Evolutionary conservation across 2,888 invertebrate genomes (phyloP).

Genomic region (Cybosia mesomella): DNA sequence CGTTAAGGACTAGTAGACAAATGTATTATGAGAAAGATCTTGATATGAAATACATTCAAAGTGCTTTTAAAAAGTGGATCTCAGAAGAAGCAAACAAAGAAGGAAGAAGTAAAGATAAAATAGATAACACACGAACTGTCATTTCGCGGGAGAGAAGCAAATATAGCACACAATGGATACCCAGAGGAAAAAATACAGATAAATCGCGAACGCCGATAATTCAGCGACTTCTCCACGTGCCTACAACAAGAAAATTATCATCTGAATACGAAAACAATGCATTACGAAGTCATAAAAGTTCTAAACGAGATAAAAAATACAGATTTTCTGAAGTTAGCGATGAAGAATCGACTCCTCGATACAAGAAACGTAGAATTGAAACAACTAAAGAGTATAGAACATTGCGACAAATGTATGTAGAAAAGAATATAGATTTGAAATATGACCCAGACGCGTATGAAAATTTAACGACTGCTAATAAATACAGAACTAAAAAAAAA

Average conservation of each 20-base stretch:
- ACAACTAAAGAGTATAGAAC: neutral
- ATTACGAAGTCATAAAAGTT: neutral
- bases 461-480: neutral
- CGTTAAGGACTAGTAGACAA: neutral
- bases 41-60: neutral
- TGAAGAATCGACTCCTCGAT: neutral
- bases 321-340: neutral
- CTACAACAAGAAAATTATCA: neutral
- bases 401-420: conserved; percentile 19
- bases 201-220: neutral
- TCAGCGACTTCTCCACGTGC: neutral
- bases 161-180: neutral
- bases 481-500: neutral
- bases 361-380: neutral
- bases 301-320: no score
- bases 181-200: neutral
- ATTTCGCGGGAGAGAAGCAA: neutral
- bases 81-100: neutral
- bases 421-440: conserved; percentile 21
- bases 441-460: conserved; percentile 12
- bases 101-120: neutral
- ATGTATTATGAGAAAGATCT: neutral
- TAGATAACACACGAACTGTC: no score
- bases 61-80: neutral
- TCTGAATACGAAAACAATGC: neutral